Conservation (phyloP, 2,888 invertebrate species). For the Lochmaea capreae region DNA sequence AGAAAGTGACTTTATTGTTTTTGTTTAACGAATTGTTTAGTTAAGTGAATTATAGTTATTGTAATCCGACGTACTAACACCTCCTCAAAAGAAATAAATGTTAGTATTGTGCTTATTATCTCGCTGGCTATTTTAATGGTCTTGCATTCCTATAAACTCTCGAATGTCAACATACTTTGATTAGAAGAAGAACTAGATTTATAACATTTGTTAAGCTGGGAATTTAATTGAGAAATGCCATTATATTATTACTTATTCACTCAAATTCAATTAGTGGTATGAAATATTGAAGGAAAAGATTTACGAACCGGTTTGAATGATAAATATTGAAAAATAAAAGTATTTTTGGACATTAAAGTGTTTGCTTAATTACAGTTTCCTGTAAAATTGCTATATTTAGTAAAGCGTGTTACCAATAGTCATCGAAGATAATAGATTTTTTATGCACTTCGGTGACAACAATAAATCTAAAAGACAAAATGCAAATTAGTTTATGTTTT, state of each 20-base stretch:
- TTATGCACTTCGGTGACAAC: no score
- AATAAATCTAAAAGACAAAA: no score
- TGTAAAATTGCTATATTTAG: no score
- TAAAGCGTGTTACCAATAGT: no score
- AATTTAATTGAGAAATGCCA: background rate
- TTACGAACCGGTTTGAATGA: background rate
- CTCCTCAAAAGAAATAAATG: constrained; percentile 36
- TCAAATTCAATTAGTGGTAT: background rate
- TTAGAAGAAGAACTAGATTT: constrained; percentile 21
- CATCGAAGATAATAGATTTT: no score
- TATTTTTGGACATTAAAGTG: no score
- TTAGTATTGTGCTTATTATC: constrained; percentile 29
- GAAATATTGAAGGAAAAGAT: background rate
- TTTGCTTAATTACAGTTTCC: no score
- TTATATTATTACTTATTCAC: background rate
- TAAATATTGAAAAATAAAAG: background rate
- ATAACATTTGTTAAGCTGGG: background rate
- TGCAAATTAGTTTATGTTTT: no score
- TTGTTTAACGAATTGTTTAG: constrained; percentile 42
- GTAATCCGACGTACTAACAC: constrained; percentile 41
- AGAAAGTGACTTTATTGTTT: constrained; percentile 43
- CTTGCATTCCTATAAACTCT: constrained; percentile 22
- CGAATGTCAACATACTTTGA: constrained; percentile 20
- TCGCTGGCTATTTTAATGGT: constrained; percentile 19
- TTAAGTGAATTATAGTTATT: constrained; percentile 43